Conservation (phyloP, 2,797 vertebrate genomes). For the Xenops minutus region DNA sequence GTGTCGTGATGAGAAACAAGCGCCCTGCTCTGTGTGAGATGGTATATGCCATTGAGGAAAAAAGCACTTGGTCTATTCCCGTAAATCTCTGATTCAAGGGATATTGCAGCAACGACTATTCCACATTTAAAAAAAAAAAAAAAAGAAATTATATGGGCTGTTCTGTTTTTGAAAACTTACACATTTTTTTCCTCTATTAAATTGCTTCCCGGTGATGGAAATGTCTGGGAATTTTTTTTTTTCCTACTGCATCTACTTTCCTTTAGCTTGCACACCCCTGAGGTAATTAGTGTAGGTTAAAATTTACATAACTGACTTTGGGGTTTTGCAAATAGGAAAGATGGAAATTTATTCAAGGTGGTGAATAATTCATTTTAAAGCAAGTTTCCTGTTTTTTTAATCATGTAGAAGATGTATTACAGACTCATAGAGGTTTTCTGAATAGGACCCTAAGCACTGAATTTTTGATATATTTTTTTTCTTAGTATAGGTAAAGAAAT, state of each 20-base stretch:
- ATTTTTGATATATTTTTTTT: constrained; percentile 56
- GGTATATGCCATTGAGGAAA: background rate
- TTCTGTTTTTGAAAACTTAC: constrained; percentile 44
- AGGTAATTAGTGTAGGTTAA: constrained; percentile 67
- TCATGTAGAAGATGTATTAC: constrained; percentile 58
- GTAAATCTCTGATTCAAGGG: background rate
- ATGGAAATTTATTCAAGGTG: constrained; percentile 60
- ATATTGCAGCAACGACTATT: background rate
- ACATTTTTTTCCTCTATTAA: constrained; percentile 42
- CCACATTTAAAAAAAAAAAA: background rate
- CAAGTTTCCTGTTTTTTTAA: constrained; percentile 56
- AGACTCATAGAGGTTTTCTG: constrained; percentile 44
- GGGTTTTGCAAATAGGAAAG: constrained; percentile 63
- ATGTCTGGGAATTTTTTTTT: constrained; percentile 22
- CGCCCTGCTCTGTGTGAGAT: accelerated
- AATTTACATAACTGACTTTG: constrained; percentile 66
- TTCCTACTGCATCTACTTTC: background rate
- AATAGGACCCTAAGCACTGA: constrained; percentile 49
- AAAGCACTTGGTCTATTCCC: background rate
- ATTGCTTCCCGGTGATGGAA: constrained; percentile 58
- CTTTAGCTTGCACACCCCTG: constrained; percentile 36
- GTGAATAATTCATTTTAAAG: constrained; percentile 70
- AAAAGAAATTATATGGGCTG: background rate
- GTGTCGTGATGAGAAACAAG: constrained; percentile 20
- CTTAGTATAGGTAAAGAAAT: constrained; percentile 56